Base-by-base conservation (phyloP, 2,888 invertebrate genomes). In the Drosophila barbarae region DNA sequence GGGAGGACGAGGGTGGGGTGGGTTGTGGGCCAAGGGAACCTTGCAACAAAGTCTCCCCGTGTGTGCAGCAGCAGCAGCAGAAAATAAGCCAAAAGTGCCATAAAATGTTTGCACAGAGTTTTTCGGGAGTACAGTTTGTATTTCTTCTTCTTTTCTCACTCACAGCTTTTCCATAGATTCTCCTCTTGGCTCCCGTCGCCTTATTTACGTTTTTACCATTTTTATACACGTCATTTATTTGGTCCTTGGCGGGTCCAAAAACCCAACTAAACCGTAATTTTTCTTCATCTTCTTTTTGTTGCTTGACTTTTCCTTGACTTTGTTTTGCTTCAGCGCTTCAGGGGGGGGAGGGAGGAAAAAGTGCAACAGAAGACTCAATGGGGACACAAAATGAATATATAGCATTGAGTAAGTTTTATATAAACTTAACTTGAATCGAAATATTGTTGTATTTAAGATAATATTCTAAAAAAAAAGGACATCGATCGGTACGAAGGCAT, bases 61-160 rank as follows among this genome's bases (percentile, higher is more conserved):
- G 71, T 61, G 68, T 66, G 66, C 32, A 44, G 32, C 56, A 60
- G n/a, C 41, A 70, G 67, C 61, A 64, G 63, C 77, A 69, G 65
- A 73, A 76, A 84, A 79, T 81, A 74, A 81, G 76, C 76, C 76
- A 71, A 84, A 84, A 84, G 84, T 79, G 82, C 79, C 82, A 78
- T 79, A 82, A 79, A 79, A 79, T 84, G 79, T 82, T 79, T 84
- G 82, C 79, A 76, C 76, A 65, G 68, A 71, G 69, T 76, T 84
- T 76, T 61, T 38, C 56, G 56, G 64, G 51, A 56, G 55, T 38
- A 46, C 38, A 61, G 51, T 57, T 68, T 71, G 63, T 61, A 69
- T 75, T 63, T 65, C 73, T 71, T 65, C 26, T 34, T 57, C 18
- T 15, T 26, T 32, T 26, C 23, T 47, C 46, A 21, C 46, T 32